Conservation (phyloP, 2,888 invertebrate genomes). For the Polymixis lichenea region DNA sequence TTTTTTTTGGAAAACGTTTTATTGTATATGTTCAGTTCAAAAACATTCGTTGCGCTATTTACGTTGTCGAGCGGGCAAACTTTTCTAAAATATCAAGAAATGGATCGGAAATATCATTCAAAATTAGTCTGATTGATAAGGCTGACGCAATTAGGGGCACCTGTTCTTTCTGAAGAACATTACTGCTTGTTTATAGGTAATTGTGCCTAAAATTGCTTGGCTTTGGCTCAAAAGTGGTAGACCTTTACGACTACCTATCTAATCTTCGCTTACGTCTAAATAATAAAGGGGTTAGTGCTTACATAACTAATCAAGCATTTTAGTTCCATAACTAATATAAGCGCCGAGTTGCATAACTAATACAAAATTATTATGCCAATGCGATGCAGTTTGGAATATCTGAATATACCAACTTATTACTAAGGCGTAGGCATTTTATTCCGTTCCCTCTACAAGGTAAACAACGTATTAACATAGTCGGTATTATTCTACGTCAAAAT, state of each 20-base stretch:
- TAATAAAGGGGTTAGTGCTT: constrained; percentile 40
- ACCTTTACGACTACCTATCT: not conserved
- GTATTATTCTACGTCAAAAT: constrained; percentile 50
- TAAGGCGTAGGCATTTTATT: constrained; percentile 54
- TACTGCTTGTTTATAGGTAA: no score
- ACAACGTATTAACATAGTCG: constrained; percentile 58
- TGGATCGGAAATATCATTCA: no score
- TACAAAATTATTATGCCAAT: constrained; percentile 37
- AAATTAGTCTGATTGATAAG: no score
- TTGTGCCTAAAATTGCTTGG: no score
- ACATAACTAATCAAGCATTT: constrained; percentile 46
- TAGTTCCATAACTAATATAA: constrained; percentile 45
- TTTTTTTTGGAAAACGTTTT: no score
- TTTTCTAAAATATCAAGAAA: no score
- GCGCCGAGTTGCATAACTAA: constrained; percentile 38
- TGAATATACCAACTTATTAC: constrained; percentile 28
- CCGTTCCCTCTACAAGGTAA: constrained; percentile 72
- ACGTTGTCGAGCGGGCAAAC: no score
- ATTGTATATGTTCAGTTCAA: no score
- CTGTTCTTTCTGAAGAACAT: no score
- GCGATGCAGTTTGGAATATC: constrained; percentile 43
- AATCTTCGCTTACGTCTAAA: constrained; percentile 39
- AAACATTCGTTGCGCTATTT: no score
- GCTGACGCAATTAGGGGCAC: no score
- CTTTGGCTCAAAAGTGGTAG: not conserved